Conservation (phyloP, 37 sponge, comb jelly and placozoan genomes). For the Cliona cf. orientalis region DNA sequence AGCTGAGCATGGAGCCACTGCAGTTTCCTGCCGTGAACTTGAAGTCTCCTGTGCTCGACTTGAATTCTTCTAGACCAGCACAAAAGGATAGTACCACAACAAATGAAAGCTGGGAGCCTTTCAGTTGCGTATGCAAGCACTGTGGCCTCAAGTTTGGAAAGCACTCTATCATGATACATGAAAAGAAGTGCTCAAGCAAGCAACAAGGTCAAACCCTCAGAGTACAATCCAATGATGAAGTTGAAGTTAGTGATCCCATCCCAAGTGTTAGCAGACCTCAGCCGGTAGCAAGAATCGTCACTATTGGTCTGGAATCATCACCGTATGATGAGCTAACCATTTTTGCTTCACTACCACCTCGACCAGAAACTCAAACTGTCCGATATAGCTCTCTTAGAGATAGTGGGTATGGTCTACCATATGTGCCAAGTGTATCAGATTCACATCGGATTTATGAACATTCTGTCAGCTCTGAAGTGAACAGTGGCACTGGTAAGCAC, state of each 20-base stretch:
- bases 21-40: no score
- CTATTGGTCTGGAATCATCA: conserved; percentile 6
- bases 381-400: neutral
- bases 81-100: no score
- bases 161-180: conserved; percentile 10
- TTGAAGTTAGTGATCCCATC: neutral
- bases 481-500: neutral
- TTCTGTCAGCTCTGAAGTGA: no score
- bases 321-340: neutral
- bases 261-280: no score
- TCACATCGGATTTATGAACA: no score
- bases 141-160: conserved; percentile 24
- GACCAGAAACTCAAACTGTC: neutral
- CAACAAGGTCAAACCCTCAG: neutral
- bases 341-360: neutral
- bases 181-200: neutral
- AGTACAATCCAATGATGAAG: neutral
- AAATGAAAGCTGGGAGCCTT: conserved; percentile 5
- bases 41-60: no score
- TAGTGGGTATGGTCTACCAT: neutral
- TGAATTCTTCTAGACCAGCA: no score
- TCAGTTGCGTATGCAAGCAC: conserved; percentile 1
- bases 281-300: conserved; percentile 13
- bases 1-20: no score
- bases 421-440: no score